Conservation (phyloP, 2,113 vertebrate genomes). For the Salvelinus sp. region DNA sequence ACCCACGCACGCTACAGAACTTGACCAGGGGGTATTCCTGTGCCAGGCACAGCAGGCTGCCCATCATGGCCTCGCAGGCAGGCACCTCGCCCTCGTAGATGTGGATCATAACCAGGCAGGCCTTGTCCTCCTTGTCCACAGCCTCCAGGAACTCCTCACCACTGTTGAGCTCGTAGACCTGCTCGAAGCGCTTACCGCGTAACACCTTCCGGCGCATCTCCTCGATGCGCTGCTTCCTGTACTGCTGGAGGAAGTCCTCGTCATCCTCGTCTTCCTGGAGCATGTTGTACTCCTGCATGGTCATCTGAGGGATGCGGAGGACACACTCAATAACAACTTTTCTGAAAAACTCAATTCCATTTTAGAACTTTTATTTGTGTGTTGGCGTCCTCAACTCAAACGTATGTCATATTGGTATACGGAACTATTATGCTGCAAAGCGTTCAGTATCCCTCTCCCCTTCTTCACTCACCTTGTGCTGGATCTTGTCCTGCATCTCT, state of each 20-base stretch:
- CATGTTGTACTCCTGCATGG: constrained; percentile 86
- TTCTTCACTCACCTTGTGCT: constrained; percentile 84
- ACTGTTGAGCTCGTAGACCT: constrained; percentile 84
- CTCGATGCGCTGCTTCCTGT: constrained; percentile 94
- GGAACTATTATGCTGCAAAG: too few species aligned
- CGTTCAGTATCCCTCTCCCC: background rate
- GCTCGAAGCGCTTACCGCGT: constrained; percentile 83
- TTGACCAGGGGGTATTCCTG: constrained; percentile 90
- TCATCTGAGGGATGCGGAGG: constrained; percentile 75
- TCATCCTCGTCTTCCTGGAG: constrained; percentile 83
- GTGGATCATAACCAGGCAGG: constrained; percentile 89
- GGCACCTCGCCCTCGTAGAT: constrained; percentile 89
- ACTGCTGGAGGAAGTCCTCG: constrained; percentile 90
- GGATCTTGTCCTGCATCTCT: constrained; percentile 87
- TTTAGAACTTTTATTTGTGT: too few species aligned
- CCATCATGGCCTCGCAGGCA: constrained; percentile 88
- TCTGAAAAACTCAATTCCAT: background rate
- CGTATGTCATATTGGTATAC: too few species aligned
- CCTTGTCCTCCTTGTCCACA: constrained; percentile 88
- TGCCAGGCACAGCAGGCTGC: constrained; percentile 92
- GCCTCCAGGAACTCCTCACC: constrained; percentile 91
- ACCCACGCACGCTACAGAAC: constrained; percentile 90
- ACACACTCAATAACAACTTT: background rate
- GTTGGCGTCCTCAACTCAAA: background rate
- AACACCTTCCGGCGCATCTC: constrained; percentile 91